Evolutionary conservation across 2,888 invertebrate genomes (phyloP), one percentile per base, ranked within the genome.

Genomic region (Steromphala cineraria): DNA sequence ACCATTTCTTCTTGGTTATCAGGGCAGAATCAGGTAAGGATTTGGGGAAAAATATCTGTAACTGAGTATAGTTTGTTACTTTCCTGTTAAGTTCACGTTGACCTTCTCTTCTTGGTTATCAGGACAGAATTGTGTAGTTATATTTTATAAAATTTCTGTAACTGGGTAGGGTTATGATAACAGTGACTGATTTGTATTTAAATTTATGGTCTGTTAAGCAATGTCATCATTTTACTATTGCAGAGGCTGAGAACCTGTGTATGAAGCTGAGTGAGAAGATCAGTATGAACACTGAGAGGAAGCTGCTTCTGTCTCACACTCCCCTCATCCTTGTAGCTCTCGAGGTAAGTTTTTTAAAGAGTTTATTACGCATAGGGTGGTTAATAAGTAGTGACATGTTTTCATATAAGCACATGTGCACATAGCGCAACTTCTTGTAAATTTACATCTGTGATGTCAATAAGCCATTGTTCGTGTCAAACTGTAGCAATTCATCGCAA

Each of bases 101-200:
- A 99, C 93, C 95, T 99, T 8, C 95, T 99, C 0, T 98, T 99
- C 46, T 99, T 99, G 99, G 98, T 99, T 0, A 98, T 98, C 86
- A 96, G 97, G 0, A 99, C 99, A 93, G 99, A 99, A 94, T 97
- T 97, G 91, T 98, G 98, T 98, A 93, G 94, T 93, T 52, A 62
- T n/a, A n/a, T n/a, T n/a, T n/a, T n/a, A n/a, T n/a, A n/a, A n/a
- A n/a, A n/a, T n/a, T n/a, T n/a, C n/a, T n/a, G n/a, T n/a, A n/a
- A n/a, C n/a, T n/a, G n/a, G n/a, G n/a, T n/a, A n/a, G n/a, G n/a
- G n/a, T n/a, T n/a, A n/a, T n/a, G n/a, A n/a, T n/a, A n/a, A n/a
- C n/a, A n/a, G n/a, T n/a, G n/a, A n/a, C n/a, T n/a, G n/a, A n/a
- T n/a, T n/a, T 31, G 28, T 67, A 21, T 24, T 8, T 55, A n/a